Percentiles rank a stretch among this genome's conserved stretches.
phyloP scores from a whole-genome alignment of 1,140 invertebrate species.

The Prorops nasuta region DNA sequence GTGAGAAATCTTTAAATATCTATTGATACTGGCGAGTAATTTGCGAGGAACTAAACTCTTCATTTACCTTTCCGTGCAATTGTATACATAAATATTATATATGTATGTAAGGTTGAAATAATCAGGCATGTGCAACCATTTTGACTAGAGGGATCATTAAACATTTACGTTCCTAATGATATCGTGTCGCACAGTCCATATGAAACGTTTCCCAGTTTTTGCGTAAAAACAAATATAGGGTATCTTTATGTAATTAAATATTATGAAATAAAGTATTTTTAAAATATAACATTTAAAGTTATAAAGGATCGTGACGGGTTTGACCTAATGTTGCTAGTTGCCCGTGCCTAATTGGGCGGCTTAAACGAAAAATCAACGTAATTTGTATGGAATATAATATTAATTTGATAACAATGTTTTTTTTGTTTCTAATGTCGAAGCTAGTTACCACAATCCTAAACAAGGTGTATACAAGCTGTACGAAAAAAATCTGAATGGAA shows the following conservation, averaged over 20 bases:
- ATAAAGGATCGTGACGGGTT: conserved; percentile 5
- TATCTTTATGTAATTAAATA: conserved; percentile 2
- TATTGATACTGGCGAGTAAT: conserved; percentile 1
- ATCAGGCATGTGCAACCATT: conserved; percentile 12
- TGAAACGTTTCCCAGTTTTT: conserved; percentile 9
- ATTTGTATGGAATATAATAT: too few species aligned
- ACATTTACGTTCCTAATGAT: too few species aligned
- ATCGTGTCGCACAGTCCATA: too few species aligned
- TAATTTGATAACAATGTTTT: too few species aligned
- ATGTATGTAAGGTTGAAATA: not conserved
- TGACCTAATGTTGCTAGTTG: conserved; percentile 5
- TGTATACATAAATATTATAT: conserved; percentile 14
- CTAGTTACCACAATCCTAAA: too few species aligned
- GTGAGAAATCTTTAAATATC: not conserved
- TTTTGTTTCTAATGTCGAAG: too few species aligned
- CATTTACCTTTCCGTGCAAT: conserved; percentile 23
- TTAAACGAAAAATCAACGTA: too few species aligned
- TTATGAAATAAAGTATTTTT: conserved; percentile 9
- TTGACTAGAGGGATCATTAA: not conserved
- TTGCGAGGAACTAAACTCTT: conserved; percentile 3
- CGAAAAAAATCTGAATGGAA: not conserved
- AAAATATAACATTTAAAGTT: conserved; percentile 14
- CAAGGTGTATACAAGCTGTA: too few species aligned
- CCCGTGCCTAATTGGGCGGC: too few species aligned
- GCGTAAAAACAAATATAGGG: not conserved